Evolutionary conservation across 2,113 vertebrate species (phyloP).

Genomic region (Himantopus leucocephalus): DNA sequence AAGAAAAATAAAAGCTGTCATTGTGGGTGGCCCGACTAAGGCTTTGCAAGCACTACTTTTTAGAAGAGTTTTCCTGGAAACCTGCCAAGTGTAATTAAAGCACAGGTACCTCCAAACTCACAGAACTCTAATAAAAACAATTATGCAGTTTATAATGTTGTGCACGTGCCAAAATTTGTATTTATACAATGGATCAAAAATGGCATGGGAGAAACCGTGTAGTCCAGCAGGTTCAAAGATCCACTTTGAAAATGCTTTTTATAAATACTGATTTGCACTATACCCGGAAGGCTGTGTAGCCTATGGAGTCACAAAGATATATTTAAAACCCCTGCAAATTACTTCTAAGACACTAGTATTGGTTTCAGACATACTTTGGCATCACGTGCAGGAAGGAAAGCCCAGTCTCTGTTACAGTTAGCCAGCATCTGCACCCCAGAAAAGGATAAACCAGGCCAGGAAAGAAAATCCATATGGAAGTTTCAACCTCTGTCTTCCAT

Average conservation of each 20-base stretch:
- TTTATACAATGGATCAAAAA: slow-evolving; percentile 60
- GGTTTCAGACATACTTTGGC: slow-evolving; percentile 40
- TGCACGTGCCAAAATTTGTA: slow-evolving; percentile 55
- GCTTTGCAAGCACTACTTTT: slow-evolving; percentile 56
- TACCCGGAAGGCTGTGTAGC: not conserved
- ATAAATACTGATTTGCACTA: slow-evolving; percentile 7
- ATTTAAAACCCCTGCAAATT: slow-evolving; percentile 37
- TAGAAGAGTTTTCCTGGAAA: slow-evolving; percentile 66
- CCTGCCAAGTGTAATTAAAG: slow-evolving; percentile 63
- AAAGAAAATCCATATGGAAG: slow-evolving; percentile 39
- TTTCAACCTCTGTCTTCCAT: slow-evolving; percentile 27
- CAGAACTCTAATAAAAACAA: slow-evolving; percentile 71
- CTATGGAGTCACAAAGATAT: slow-evolving; percentile 3
- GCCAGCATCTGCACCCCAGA: slow-evolving; percentile 59
- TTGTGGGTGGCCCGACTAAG: slow-evolving; percentile 64
- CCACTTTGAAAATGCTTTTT: slow-evolving; percentile 43
- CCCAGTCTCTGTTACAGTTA: slow-evolving; percentile 9
- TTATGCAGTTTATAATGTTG: slow-evolving; percentile 53
- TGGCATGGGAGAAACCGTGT: not conserved
- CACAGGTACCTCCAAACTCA: slow-evolving; percentile 70
- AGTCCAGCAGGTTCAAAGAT: slow-evolving; percentile 55
- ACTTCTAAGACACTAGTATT: slow-evolving; percentile 23
- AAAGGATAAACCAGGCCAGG: slow-evolving; percentile 43
- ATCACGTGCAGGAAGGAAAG: slow-evolving; percentile 33
- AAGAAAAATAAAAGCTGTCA: slow-evolving; percentile 63